phyloP scores from a whole-genome alignment of 1,140 invertebrate genomes.

The Rhynchophorus ferrugineus region DNA sequence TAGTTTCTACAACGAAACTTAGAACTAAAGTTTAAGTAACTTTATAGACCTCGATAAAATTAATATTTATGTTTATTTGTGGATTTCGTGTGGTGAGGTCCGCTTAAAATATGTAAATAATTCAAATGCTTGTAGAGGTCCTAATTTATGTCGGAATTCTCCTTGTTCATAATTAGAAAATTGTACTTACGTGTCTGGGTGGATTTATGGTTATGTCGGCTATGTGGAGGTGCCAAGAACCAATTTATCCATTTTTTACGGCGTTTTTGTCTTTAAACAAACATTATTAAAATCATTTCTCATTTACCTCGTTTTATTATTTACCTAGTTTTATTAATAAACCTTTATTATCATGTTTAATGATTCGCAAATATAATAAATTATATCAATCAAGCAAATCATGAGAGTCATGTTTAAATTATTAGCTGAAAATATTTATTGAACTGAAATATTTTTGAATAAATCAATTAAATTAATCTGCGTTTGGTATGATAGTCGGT shows the following conservation, averaged over 20 bases:
- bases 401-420: too few species aligned
- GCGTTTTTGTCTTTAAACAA: not conserved
- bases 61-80: slow-evolving; percentile 25
- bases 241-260: not conserved
- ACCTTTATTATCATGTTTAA: not conserved
- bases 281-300: not conserved
- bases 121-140: slow-evolving; percentile 11
- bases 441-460: too few species aligned
- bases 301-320: not conserved
- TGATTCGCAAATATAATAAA: not conserved
- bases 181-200: slow-evolving; percentile 6
- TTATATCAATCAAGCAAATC: too few species aligned
- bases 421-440: too few species aligned
- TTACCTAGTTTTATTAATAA: not conserved
- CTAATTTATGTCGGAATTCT: slow-evolving; percentile 5
- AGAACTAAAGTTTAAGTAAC: slow-evolving; percentile 12
- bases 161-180: slow-evolving; percentile 4
- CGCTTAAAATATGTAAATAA: slow-evolving; percentile 18
- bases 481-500: too few species aligned
- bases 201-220: not conserved
- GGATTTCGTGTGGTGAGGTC: slow-evolving; percentile 18
- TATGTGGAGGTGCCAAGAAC: too few species aligned
- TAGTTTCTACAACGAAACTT: slow-evolving; percentile 18
- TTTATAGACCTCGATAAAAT: slow-evolving; percentile 16
- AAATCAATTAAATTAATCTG: too few species aligned